phyloP scores from a whole-genome alignment of 2,888 invertebrate species.

The Acronicta leporina region DNA sequence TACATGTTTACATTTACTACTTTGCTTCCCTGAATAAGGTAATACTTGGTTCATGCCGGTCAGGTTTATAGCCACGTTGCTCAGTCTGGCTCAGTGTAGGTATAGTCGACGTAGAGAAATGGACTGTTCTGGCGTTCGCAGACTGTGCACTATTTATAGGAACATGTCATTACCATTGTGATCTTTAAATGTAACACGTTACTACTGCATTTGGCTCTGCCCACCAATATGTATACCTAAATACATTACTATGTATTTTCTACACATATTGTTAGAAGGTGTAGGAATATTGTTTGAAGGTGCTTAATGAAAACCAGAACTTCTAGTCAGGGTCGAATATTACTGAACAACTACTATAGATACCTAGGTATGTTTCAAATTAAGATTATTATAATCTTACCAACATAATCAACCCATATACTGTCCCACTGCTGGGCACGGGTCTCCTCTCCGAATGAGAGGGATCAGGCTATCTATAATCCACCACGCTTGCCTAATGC shows the following conservation, averaged over 20 bases:
- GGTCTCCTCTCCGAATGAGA: too few species aligned
- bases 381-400: too few species aligned
- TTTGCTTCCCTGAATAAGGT: background rate
- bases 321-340: too few species aligned
- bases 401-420: too few species aligned
- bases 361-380: too few species aligned
- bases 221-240: slow-evolving; percentile 21
- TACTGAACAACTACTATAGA: too few species aligned
- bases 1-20: background rate
- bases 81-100: slow-evolving; percentile 22
- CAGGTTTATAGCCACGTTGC: slow-evolving; percentile 17
- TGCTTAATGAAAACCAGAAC: too few species aligned
- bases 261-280: slow-evolving; percentile 3
- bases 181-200: slow-evolving; percentile 50
- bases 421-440: too few species aligned
- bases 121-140: slow-evolving; percentile 42
- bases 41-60: slow-evolving; percentile 35
- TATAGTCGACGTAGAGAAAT: slow-evolving; percentile 40
- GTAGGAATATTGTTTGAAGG: too few species aligned
- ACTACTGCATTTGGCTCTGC: slow-evolving; percentile 49
- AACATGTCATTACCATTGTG: slow-evolving; percentile 49
- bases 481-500: too few species aligned
- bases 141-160: slow-evolving; percentile 49
- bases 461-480: too few species aligned
- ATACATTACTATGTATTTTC: slow-evolving; percentile 11